These are phyloP conservation scores for Anagyrus pseudococci DNA, from an alignment of 2,888 invertebrate genomes.

Conservation along the genomic window DNA sequence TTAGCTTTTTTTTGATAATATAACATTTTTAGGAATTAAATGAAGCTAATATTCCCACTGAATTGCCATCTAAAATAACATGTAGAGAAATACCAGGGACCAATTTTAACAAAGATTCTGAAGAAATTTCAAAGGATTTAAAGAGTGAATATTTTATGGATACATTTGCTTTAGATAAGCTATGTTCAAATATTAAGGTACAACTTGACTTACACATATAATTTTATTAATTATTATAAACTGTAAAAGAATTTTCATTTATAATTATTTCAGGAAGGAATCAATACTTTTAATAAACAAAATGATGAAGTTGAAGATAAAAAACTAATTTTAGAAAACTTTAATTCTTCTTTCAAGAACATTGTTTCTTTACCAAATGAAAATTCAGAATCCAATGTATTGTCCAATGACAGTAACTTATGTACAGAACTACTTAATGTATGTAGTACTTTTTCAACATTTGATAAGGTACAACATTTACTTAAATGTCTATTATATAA, in stretches of 20 bases:
- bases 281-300: too few relatives aligned
- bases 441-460: slow-evolving; percentile 38
- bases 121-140: slow-evolving; percentile 7
- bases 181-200: slow-evolving; percentile 20
- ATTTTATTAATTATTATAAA: too few relatives aligned
- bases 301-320: too few relatives aligned
- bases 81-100: too few relatives aligned
- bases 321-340: too few relatives aligned
- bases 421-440: slow-evolving; percentile 41
- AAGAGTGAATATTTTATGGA: not conserved
- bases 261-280: too few relatives aligned
- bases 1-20: not conserved
- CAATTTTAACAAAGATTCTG: too few relatives aligned
- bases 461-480: slow-evolving; percentile 44
- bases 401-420: slow-evolving; percentile 35
- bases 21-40: slow-evolving; percentile 1
- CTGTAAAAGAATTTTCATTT: too few relatives aligned
- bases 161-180: slow-evolving; percentile 25
- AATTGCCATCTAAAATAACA: not conserved
- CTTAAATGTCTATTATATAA: slow-evolving; percentile 1
- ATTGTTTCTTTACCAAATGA: slow-evolving; percentile 32
- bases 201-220: slow-evolving; percentile 35
- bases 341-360: slow-evolving; percentile 43
- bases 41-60: not conserved
- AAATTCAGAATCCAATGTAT: slow-evolving; percentile 10